These are phyloP conservation scores for Eutrigla gurnardus DNA, from an alignment of 2,797 vertebrate genomes.

Conservation along the genomic window DNA sequence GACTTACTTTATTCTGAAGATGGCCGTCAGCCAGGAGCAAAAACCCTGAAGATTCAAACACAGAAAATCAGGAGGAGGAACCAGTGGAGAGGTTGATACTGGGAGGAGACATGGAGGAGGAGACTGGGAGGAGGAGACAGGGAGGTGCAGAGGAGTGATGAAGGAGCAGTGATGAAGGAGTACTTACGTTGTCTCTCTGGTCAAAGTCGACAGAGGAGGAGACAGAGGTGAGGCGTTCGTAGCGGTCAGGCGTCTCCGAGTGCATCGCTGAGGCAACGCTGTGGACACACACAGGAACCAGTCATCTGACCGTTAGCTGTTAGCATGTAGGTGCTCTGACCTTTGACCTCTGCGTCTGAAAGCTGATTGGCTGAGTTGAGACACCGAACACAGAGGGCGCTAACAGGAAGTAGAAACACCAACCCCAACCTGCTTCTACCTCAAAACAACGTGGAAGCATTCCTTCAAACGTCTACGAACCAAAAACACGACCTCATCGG, in stretches of 20 bases:
- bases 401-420: slow-evolving; percentile 15
- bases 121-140: neutral
- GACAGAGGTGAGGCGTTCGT: slow-evolving; percentile 93
- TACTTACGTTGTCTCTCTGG: no score
- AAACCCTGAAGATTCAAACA: slow-evolving; percentile 86
- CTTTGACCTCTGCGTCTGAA: slow-evolving; percentile 38
- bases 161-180: neutral
- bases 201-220: neutral
- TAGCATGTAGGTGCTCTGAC: slow-evolving; percentile 22
- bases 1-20: slow-evolving; percentile 99
- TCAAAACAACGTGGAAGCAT: no score
- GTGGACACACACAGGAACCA: slow-evolving; percentile 34
- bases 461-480: no score
- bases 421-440: neutral
- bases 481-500: no score
- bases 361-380: slow-evolving; percentile 8
- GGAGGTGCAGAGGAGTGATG: neutral
- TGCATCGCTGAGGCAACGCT: slow-evolving; percentile 96
- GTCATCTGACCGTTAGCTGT: slow-evolving; percentile 14
- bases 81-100: no score
- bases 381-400: slow-evolving; percentile 1
- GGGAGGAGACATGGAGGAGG: neutral
- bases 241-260: slow-evolving; percentile 93
- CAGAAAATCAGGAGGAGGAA: neutral
- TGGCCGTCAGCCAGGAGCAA: slow-evolving; percentile 97